These are phyloP conservation scores for Nemapogon koenigi DNA, from an alignment of 2,888 invertebrate genomes.

Conservation along the genomic window DNA sequence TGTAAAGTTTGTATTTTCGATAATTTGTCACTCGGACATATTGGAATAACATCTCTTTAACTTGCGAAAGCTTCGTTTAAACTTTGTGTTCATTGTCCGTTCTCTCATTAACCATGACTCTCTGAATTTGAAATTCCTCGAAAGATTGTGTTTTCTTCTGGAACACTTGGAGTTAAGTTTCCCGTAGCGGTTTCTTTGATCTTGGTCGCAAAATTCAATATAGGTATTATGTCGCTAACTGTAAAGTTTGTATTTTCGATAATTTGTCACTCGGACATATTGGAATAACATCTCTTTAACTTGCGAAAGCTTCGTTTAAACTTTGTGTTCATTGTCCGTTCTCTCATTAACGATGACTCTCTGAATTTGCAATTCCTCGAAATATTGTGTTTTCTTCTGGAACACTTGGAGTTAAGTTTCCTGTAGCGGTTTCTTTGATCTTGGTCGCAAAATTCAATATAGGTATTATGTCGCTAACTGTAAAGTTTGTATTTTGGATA, in stretches of 20 bases:
- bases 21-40: conserved; percentile 96
- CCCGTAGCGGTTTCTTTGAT: conserved; percentile 36
- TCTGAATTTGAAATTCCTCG: conserved; percentile 84
- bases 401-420: conserved; percentile 48
- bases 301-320: conserved; percentile 94
- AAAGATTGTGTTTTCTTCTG: conserved; percentile 70
- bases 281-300: conserved; percentile 94
- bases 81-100: conserved; percentile 90
- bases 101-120: conserved; percentile 96
- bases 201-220: conserved; percentile 97
- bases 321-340: conserved; percentile 92
- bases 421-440: conserved; percentile 40
- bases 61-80: conserved; percentile 96
- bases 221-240: conserved; percentile 92
- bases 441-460: too few species aligned
- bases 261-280: conserved; percentile 98
- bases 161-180: conserved; percentile 55
- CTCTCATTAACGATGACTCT: conserved; percentile 95
- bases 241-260: conserved; percentile 97
- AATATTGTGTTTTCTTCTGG: conserved; percentile 71
- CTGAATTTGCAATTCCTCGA: conserved; percentile 84
- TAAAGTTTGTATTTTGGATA: conserved; percentile 97
- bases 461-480: conserved; percentile 92
- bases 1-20: conserved; percentile 98
- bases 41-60: conserved; percentile 94